Conservation (phyloP, 2,888 invertebrate genomes). For the Toxonevra muliebris region DNA sequence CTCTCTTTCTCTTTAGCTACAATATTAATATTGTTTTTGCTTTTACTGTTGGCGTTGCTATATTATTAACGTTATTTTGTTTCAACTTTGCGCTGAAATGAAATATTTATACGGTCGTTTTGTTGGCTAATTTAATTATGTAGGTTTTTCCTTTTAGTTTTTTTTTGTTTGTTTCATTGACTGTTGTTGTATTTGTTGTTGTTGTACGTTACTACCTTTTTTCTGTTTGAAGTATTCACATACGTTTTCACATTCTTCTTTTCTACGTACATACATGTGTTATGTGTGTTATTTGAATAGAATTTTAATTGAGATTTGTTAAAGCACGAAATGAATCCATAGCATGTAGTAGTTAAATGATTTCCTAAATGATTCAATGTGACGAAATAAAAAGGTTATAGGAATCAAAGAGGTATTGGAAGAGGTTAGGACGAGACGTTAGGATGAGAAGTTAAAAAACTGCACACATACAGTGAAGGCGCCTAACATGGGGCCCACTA, state of each 20-base stretch:
- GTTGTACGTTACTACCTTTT: background rate
- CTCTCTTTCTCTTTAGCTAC: background rate
- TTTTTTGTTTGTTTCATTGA: background rate
- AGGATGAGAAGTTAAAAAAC: too few species aligned
- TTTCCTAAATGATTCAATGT: too few species aligned
- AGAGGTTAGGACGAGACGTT: too few species aligned
- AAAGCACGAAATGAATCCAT: too few species aligned
- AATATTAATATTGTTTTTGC: background rate
- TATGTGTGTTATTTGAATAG: too few species aligned
- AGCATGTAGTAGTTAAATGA: too few species aligned
- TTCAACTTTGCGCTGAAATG: background rate
- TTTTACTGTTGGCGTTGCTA: background rate
- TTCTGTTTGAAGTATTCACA: background rate
- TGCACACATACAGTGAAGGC: too few species aligned
- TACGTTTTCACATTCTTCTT: background rate
- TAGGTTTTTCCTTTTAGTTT: background rate
- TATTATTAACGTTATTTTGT: background rate
- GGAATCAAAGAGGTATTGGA: too few species aligned
- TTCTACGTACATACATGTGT: background rate
- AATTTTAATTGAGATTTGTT: too few species aligned
- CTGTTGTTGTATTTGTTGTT: background rate
- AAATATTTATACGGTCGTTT: conserved; percentile 24
- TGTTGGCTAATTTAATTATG: conserved; percentile 33
- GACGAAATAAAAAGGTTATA: too few species aligned
- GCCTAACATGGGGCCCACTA: too few species aligned